Evolutionary conservation across 35 echinoderm and acorn worm species (phyloP), one percentile per base, ranked within the genome.

Genomic region (Ophioderma brevispina): DNA sequence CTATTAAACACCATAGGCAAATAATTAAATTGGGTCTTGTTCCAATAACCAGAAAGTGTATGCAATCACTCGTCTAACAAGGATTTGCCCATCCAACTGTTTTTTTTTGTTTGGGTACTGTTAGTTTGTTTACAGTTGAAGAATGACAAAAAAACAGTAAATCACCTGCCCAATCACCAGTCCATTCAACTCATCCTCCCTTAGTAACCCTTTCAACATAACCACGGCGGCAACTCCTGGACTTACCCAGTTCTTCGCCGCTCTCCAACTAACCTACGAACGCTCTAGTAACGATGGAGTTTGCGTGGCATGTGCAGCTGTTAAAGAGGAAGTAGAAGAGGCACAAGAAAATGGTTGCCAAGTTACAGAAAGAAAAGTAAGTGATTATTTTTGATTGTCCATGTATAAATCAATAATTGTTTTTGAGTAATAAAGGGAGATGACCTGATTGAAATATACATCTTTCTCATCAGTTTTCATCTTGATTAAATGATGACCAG

Each of bases 271-370:
- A 98, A 98, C 64, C 75, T 98, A 0, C n/a, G n/a, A n/a, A n/a
- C 94, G 88, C 56, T 40, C 90, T 42, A 84, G 76, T 38, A 97
- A 97, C 43, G 96, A 98, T 32, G 96, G 95, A 32, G 38, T 98
- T 19, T 82, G 96, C 41, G 87, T 90, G n/a, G 42, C 84, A 92
- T 40, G 82, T 94, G 1, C 79, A 98, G 79, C 80, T 49, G 38
- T 93, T 13, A 88, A 94, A 81, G 78, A 89, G 36, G 91, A 93
- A 35, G 55, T 90, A 23, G 91, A n/a, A 91, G 75, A 95, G 84
- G 41, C 90, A 95, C 28, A 92, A 94, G 87, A 92, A 87, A 76
- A 80, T 80, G 31, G 86, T 84, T 11, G 31, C 88, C 18, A 98
- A 92, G 38, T 85, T 80, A 31, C 91, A 89, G 34, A 98, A 87